phyloP scores from a whole-genome alignment of 2,113 vertebrate genomes.

The Cochlearius cochlearius region DNA sequence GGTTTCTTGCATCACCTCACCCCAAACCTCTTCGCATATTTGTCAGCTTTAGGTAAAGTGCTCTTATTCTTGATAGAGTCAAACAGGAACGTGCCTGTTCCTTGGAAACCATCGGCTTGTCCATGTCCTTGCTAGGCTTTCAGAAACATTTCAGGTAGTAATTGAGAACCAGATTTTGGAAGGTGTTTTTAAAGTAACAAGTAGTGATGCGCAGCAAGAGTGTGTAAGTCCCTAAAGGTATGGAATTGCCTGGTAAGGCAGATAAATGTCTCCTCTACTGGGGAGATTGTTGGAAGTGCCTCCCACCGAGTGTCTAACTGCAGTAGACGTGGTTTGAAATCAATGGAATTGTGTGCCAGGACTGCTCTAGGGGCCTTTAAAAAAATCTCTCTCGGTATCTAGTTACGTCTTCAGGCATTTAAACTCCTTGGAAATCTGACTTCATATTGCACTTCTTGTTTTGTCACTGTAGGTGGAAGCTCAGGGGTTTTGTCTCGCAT shows the following conservation, averaged over 20 bases:
- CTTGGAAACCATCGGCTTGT: rapidly evolving
- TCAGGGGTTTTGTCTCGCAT: background rate
- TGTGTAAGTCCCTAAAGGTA: background rate
- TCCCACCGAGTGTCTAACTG: background rate
- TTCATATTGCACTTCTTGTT: background rate
- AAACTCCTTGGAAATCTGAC: background rate
- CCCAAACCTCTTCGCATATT: background rate
- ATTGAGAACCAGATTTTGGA: background rate
- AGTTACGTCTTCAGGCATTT: background rate
- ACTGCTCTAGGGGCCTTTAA: background rate
- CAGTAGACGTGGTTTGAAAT: background rate
- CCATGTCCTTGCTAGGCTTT: background rate
- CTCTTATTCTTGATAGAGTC: background rate
- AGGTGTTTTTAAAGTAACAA: background rate
- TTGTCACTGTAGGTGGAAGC: background rate
- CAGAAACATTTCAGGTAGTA: background rate
- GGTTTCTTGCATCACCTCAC: background rate
- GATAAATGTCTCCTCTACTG: background rate
- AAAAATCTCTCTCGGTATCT: background rate
- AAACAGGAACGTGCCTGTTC: background rate
- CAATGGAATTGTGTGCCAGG: background rate
- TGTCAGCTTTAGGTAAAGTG: background rate
- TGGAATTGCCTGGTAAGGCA: background rate
- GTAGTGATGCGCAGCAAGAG: background rate
- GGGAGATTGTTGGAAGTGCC: background rate